A percentile compares a stretch with the other conserved stretches of the same genome.
Evolutionary conservation across 2,888 invertebrate genomes (phyloP).

Genomic region (Ichneumoninae sp.): DNA sequence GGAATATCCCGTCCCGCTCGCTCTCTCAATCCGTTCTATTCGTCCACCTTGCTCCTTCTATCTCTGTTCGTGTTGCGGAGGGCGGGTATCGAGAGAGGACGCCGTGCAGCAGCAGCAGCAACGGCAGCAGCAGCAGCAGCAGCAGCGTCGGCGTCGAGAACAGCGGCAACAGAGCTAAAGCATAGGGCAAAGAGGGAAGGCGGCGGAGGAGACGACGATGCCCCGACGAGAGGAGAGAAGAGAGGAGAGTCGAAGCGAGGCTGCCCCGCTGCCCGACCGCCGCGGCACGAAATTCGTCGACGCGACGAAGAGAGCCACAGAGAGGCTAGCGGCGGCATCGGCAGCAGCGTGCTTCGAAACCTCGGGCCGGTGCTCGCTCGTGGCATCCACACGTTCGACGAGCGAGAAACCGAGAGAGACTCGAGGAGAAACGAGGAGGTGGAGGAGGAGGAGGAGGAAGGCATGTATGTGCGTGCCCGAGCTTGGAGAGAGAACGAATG

Average conservation of each 20-base stretch:
- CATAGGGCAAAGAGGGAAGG: constrained; percentile 28
- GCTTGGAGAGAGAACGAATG: constrained; percentile 56
- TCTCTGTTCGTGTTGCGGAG: constrained; percentile 51
- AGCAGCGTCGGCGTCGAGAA: constrained; percentile 56
- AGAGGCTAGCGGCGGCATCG: constrained; percentile 60
- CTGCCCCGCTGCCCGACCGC: constrained; percentile 23
- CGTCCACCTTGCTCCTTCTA: constrained; percentile 41
- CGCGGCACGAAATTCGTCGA: constrained; percentile 79
- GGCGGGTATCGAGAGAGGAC: constrained; percentile 59
- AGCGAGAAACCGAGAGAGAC: constrained; percentile 34
- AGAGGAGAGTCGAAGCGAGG: constrained; percentile 65
- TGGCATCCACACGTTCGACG: constrained; percentile 33
- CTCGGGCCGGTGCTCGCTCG: constrained; percentile 42
- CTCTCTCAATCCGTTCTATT: constrained; percentile 3
- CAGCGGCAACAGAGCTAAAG: constrained; percentile 43
- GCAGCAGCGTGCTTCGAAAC: constrained; percentile 48
- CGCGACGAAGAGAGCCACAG: constrained; percentile 78
- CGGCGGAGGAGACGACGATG: constrained; percentile 44
- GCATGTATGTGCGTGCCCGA: constrained; percentile 50
- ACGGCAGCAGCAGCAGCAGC: constrained; percentile 41
- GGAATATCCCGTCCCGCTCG: constrained; percentile 25
- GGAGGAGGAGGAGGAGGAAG: constrained; percentile 48
- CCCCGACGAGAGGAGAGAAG: constrained; percentile 70
- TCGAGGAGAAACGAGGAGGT: constrained; percentile 52
- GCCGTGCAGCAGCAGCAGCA: constrained; percentile 38